These are phyloP conservation scores for Lateolabrax maculatus DNA, from an alignment of 2,797 vertebrate genomes.

Conservation along the genomic window DNA sequence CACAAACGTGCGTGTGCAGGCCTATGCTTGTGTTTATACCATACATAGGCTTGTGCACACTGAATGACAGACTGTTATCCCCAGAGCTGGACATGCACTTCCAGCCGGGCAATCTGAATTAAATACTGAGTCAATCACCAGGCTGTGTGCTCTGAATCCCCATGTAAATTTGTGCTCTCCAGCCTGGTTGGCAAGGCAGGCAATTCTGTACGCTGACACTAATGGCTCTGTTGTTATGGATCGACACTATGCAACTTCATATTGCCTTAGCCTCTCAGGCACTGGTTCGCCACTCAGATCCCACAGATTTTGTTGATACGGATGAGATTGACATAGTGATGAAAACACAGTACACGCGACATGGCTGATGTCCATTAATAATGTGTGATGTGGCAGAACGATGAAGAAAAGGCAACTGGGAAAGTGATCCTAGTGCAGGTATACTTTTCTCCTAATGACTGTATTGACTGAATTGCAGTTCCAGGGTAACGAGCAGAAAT, in stretches of 20 bases:
- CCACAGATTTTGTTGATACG: conserved; percentile 4
- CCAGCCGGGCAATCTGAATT: conserved; percentile 71
- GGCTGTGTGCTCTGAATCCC: conserved; percentile 54
- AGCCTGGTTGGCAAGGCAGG: conserved; percentile 53
- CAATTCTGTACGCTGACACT: conserved; percentile 60
- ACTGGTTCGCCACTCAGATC: conserved; percentile 26
- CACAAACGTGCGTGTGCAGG: not conserved
- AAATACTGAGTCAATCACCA: conserved; percentile 78
- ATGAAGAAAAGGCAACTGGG: not conserved
- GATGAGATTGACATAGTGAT: conserved; percentile 1
- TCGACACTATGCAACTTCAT: conserved; percentile 56
- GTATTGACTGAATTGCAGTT: not conserved
- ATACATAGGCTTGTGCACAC: conserved; percentile 19
- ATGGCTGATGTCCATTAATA: not conserved
- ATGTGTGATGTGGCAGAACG: not conserved
- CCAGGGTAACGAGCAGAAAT: not conserved
- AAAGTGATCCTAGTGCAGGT: not conserved
- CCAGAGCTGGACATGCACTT: conserved; percentile 49
- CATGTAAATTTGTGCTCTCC: conserved; percentile 62
- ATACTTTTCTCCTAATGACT: not conserved
- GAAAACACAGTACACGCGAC: not conserved
- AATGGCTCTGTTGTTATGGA: conserved; percentile 69
- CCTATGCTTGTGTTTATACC: conserved; percentile 10
- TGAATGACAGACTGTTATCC: conserved; percentile 56
- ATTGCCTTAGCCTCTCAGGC: conserved; percentile 32